Evolutionary conservation across 2,113 vertebrate species (phyloP).

Genomic region (Leiothrix lutea): DNA sequence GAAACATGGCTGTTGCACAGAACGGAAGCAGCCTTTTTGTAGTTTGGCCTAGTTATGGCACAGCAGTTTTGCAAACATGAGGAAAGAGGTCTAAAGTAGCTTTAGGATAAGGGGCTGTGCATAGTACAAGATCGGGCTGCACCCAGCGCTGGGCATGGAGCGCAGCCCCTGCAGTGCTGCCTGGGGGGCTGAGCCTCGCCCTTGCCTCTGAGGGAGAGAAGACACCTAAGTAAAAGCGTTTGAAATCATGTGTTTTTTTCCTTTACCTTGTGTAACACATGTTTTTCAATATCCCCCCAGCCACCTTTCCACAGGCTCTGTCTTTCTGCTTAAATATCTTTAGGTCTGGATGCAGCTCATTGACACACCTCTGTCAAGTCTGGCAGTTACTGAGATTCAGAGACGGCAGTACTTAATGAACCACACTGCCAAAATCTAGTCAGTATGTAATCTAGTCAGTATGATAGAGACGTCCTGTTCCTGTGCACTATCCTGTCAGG

Average conservation of each 20-base stretch:
- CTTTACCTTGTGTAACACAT: accelerated
- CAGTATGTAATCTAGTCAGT: accelerated
- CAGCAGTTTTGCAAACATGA: neutral
- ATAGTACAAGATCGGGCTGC: neutral
- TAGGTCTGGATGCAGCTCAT: too few species aligned
- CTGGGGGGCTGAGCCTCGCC: accelerated
- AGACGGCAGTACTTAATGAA: neutral
- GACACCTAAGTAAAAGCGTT: accelerated
- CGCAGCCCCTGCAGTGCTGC: accelerated
- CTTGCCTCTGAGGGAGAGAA: too few species aligned
- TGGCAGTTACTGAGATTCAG: neutral
- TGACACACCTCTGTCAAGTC: accelerated
- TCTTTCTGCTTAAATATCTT: neutral
- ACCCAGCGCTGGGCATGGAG: accelerated
- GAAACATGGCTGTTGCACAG: neutral
- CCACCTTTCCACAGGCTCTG: accelerated
- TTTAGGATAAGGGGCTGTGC: neutral
- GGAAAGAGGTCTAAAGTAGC: neutral
- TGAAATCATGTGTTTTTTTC: neutral
- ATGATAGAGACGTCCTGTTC: accelerated
- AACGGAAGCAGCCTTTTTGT: neutral
- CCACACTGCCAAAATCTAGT: accelerated
- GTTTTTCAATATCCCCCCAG: accelerated
- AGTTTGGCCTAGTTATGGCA: neutral
- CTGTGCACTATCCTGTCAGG: neutral